phyloP scores from a whole-genome alignment of 2,797 vertebrate species.

The Lacerta bilineata region DNA sequence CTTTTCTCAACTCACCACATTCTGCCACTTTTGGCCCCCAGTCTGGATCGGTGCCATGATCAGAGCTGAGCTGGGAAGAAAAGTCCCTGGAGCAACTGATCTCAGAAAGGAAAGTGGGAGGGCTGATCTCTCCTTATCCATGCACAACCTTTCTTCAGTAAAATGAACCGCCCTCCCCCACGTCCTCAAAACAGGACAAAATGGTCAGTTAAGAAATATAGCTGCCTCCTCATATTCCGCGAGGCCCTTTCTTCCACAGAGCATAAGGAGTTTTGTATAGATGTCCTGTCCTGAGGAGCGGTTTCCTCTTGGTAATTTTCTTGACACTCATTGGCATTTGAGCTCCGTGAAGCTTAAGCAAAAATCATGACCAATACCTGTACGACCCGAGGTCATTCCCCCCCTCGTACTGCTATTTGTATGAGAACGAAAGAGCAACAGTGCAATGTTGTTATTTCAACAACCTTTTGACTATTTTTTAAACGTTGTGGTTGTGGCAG shows the following conservation, averaged over 20 bases:
- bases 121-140: background rate
- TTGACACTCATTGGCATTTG: slow-evolving; percentile 57
- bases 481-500: background rate
- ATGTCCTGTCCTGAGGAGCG: slow-evolving; percentile 29
- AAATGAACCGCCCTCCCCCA: background rate
- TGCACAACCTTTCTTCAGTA: background rate
- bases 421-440: slow-evolving; percentile 42
- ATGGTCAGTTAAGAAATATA: no score
- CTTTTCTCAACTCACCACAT: background rate
- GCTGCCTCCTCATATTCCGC: background rate
- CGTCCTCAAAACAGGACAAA: background rate
- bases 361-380: slow-evolving; percentile 65
- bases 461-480: background rate
- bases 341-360: slow-evolving; percentile 64
- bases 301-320: slow-evolving; percentile 54
- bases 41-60: background rate
- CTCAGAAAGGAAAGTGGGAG: no score
- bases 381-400: slow-evolving; percentile 60
- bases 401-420: slow-evolving; percentile 46
- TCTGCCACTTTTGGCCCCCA: background rate
- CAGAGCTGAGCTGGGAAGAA: background rate
- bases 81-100: background rate
- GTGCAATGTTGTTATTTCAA: background rate
- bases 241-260: background rate
- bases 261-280: background rate